Base-by-base conservation (phyloP, 1,140 invertebrate species). In the Zaprionus ghesquierei region DNA sequence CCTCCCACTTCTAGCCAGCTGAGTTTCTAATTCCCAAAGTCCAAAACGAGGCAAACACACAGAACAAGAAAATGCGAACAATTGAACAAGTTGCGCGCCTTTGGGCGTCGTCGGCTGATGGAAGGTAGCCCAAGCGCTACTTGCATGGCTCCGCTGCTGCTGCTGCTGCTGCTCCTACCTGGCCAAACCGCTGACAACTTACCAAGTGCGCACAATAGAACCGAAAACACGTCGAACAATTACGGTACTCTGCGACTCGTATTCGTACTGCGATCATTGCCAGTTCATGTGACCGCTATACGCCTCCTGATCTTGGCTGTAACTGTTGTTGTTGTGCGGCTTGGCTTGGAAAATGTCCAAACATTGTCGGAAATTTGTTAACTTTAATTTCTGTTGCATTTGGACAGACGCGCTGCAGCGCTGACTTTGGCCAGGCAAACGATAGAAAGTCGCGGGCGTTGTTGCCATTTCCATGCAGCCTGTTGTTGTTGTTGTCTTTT, bases 311-410 rank as follows among this genome's bases (percentile, higher is more conserved):
- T 41, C 35, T 63, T 78, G 51, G 51, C 29, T 71, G 63, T 33
- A 12, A 12, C 33, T 35, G 33, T 68, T 49, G 58, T 29, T 69
- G 61, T 72, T 53, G 50, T n/a, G n/a, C n/a, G n/a, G n/a, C n/a
- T 71, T 58, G 61, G 63, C 51, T 77, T 70, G 62, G 49, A 79
- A 79, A 87, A 89, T 82, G 84, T 89, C 84, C 76, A 84, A 87
- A 87, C 79, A 87, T 87, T 89, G 82, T 87, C 82, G 82, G 82
- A 87, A 87, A 87, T 87, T 87, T 87, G 82, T 87, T 89, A 89
- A 89, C 79, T 87, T 87, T 87, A 87, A 87, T 87, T 87, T 72
- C 76, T 74, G 77, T 77, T 81, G 81, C 82, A 79, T 64, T 76
- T 59, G 64, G 76, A 86, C 81, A 81, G 81, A 66, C 33, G 49